Evolutionary conservation across 2,888 invertebrate species (phyloP), one percentile per base, ranked within the genome.

Genomic region (Drosophila diplacantha): DNA sequence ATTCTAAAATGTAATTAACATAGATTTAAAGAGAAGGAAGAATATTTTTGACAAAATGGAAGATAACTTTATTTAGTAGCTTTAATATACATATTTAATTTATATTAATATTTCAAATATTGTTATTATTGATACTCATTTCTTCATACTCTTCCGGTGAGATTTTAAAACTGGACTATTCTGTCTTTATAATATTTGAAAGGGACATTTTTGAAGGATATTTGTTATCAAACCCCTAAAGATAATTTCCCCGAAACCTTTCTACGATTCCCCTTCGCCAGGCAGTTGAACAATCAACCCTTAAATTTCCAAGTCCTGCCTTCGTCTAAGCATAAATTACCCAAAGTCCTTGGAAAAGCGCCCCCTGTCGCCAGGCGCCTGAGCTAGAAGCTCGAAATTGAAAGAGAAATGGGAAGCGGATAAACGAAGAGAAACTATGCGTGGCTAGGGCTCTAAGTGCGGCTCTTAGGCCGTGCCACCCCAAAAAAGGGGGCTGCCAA

Each of bases 351-450:
- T 35, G 34, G 43, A 29, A 20, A 47, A 38, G 74, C 83, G 85
- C 74, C 85, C 81, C 73, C 84, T 84, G 73, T 71, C 31, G 72
- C 7, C 35, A 46, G 67, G 56, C 74, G 67, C 69, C 55, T 37
- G 24, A 49, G 34, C 53, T 58, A 32, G 20, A 37, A 41, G 32
- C 35, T 35, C 18, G 11, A 7, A 66, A 34, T 47, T 52, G 18
- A 37, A 37, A 66, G 65, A 66, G 65, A 66, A 66, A 50, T 43
- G 32, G 37, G 11, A 24, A 44, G 34, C 73, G 78, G 81, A 85
- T 84, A 85, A 74, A 57, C 68, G 71, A 83, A 83, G 83, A 83
- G 83, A 74, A 75, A 58, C 63, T 62, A 67, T 49, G 39, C 35
- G 32, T 11, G 50, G 22, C 50, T 55, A 65, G 38, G 55, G 47